Evolutionary conservation across 2,888 invertebrate genomes (phyloP), one percentile per base, ranked within the genome.

Genomic region (Blomia tropicalis): DNA sequence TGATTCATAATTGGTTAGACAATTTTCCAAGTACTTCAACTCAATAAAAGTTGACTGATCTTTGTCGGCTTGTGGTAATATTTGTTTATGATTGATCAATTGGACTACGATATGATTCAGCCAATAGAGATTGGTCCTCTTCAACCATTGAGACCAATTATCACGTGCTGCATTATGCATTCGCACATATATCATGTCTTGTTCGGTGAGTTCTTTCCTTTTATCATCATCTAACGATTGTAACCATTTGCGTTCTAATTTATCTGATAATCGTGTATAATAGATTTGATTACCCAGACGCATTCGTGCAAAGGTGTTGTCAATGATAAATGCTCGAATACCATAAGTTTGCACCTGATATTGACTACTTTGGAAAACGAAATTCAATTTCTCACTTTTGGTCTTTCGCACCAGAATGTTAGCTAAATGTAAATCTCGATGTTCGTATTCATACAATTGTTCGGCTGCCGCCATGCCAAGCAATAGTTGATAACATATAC

Each of bases 351-450:
- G 14, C 41, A 41, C 41, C n/a, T 41, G 14, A n/a, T 41, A 41
- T n/a, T 41, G 14, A 14, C 41, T 41, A 14, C 14, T 17, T 14
- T 14, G 14, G 41, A 41, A 14, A 14, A 41, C 41, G n/a, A 41
- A 41, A n/a, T 41, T 14, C 41, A 41, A 14, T 14, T 14, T 41
- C 14, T 11, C 11, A 14, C 14, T 19, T n/a, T 51, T 51, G 11
- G 83, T 83, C 58, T 77, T 77, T 23, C 81, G 77, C 36, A 95
- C 79, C 58, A 96, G 76, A 63, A 95, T 80, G 75, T 96, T 96
- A 14, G 93, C 93, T 85, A 89, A 87, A 75, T 96, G 96, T 65
- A 96, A 77, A 73, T 96, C 96, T 43, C 96, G 80, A 71, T 96
- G 96, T 72, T 96, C 96, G 74, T 96, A 96, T 73, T 88, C 80